Percentiles rank a stretch among this genome's conserved stretches.
Conservation (phyloP, 2,113 vertebrate species). For the Platysternon megacephalum region DNA sequence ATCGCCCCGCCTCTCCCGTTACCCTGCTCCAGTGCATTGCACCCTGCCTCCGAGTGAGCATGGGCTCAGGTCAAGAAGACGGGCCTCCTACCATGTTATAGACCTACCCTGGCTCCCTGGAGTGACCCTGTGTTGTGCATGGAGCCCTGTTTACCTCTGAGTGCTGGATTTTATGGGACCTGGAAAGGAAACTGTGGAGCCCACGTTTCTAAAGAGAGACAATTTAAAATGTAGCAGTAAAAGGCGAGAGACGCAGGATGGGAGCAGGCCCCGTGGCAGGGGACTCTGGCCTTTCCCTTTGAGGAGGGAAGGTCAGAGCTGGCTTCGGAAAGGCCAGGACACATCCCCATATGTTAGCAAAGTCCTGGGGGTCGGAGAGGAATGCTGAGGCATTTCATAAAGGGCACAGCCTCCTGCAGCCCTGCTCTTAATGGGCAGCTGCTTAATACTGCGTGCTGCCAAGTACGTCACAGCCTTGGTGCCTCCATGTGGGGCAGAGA, state of each 20-base stretch:
- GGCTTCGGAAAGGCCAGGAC: not conserved
- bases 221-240: not conserved
- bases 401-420: not conserved
- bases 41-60: not conserved
- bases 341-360: not conserved
- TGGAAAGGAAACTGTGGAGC: not conserved
- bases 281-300: not conserved
- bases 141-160: not conserved
- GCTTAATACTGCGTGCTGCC: not conserved
- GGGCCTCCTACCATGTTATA: no score
- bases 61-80: not conserved
- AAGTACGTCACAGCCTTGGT: no score
- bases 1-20: no score
- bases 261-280: not conserved
- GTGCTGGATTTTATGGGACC: not conserved
- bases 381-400: not conserved
- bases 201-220: not conserved
- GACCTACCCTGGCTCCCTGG: not conserved
- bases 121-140: not conserved
- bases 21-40: not conserved
- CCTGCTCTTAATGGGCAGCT: not conserved
- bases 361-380: not conserved
- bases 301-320: not conserved
- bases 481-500: not conserved
- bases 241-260: not conserved